Base-by-base conservation (phyloP, 2,888 invertebrate genomes). In the Ophion obscuratus region DNA sequence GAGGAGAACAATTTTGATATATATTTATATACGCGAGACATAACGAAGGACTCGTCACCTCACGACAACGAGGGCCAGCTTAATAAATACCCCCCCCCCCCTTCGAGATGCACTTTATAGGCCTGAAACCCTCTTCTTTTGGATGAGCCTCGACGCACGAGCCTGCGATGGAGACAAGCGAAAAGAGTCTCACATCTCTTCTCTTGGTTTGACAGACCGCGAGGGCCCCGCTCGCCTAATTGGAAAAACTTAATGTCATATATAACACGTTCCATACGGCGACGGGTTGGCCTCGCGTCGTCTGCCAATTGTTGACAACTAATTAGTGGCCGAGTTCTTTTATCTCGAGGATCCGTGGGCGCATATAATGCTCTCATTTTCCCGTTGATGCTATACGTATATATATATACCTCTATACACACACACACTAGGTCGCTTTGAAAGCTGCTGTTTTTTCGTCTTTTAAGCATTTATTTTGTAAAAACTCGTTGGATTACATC, bases 181-280 rank as follows among this genome's bases (percentile, higher is more conserved):
- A 67, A 81, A 80, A 81, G 76, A 77, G 71, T 79, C 57, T 73
- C 27, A 67, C 20, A 64, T 64, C 79, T 70, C 64, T 31, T 31
- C 73, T 68, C 27, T 9, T 36, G 64, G 64, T 57, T 57, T 47
- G 44, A 75, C 59, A 53, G 3, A 53, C 53, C 17, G 17, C 53
- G 53, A 40, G 24, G 20, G 40, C 14, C n/a, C 40, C 61, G 53
- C 84, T 78, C 87, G 90, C 89, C 91, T 92, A 92, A 93, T 92
- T 93, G 91, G 89, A 89, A 92, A 88, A 92, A 93, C 92, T 92
- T 91, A 92, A 92, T 89, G 88, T 86, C 85, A 76, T 81, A 59
- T 40, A 81, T 53, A 53, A 53, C 53, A 75, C 61, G 57, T 75
- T 9, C 9, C 2, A 31, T 17, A 17, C n/a, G 44, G 27, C 2